phyloP scores from a whole-genome alignment of 2,113 vertebrate species.

The Varanus salvator region DNA sequence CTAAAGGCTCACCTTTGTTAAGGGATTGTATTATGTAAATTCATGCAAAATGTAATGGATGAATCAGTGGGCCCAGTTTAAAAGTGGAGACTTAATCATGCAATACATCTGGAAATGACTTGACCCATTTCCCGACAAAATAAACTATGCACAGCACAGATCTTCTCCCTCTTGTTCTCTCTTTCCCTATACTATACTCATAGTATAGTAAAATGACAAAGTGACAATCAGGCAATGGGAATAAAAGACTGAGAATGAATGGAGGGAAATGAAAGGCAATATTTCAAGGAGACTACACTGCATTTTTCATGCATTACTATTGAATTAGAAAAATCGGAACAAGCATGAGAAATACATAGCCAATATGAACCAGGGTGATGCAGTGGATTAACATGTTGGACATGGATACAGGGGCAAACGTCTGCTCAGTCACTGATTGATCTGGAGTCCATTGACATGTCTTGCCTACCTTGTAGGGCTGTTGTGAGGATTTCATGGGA shows the following conservation, averaged over 20 bases:
- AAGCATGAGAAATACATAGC: background rate
- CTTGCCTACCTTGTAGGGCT: background rate
- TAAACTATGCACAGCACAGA: background rate
- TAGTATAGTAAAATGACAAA: background rate
- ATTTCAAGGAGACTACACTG: background rate
- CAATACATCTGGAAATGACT: background rate
- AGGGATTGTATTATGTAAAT: background rate
- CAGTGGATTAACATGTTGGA: background rate
- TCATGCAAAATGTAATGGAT: background rate
- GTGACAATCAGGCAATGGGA: background rate
- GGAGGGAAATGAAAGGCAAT: background rate
- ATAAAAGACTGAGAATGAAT: background rate
- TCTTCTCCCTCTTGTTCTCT: background rate
- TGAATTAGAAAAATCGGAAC: no score
- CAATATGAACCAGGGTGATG: background rate
- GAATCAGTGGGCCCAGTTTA: background rate
- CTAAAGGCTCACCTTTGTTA: background rate
- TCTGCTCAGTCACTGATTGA: background rate
- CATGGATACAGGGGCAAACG: background rate
- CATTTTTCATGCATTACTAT: background rate
- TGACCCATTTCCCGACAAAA: background rate
- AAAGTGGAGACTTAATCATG: background rate
- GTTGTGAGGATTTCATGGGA: background rate
- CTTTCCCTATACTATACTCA: background rate
- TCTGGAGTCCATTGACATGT: background rate